phyloP scores from a whole-genome alignment of 2,113 vertebrate species.

The Ia io region DNA sequence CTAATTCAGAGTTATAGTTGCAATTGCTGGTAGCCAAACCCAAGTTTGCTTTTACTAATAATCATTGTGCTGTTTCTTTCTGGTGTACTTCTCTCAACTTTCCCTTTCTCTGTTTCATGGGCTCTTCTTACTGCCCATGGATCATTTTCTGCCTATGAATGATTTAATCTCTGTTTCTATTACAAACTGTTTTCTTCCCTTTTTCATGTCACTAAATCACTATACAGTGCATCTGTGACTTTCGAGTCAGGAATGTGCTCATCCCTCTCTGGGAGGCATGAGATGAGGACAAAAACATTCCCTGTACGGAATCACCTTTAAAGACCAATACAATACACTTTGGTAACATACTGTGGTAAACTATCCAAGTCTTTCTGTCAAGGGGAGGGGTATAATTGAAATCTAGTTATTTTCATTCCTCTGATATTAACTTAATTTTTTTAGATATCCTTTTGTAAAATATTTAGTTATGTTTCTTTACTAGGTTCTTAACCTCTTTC shows the following conservation, averaged over 20 bases:
- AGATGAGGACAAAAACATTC: neutral
- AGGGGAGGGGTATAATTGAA: neutral
- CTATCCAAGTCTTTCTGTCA: neutral
- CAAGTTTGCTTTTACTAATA: neutral
- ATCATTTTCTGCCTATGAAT: neutral
- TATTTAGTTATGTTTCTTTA: neutral
- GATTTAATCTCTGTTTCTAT: conserved; percentile 27
- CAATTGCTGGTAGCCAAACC: neutral
- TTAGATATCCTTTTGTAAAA: neutral
- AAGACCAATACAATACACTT: neutral
- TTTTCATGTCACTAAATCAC: neutral
- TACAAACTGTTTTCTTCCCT: neutral
- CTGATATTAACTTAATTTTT: neutral
- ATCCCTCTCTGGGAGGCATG: neutral
- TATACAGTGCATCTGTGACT: neutral
- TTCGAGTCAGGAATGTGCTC: neutral
- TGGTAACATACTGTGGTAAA: neutral
- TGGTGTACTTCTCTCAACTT: neutral
- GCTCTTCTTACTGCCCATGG: neutral
- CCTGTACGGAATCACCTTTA: neutral
- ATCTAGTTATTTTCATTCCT: neutral
- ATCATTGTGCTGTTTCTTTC: neutral
- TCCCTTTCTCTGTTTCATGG: neutral
- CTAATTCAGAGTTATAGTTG: neutral
- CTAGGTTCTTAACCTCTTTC: neutral